These are phyloP conservation scores for Zhengitettix transpicula DNA, from an alignment of 2,888 invertebrate species.

Conservation along the genomic window DNA sequence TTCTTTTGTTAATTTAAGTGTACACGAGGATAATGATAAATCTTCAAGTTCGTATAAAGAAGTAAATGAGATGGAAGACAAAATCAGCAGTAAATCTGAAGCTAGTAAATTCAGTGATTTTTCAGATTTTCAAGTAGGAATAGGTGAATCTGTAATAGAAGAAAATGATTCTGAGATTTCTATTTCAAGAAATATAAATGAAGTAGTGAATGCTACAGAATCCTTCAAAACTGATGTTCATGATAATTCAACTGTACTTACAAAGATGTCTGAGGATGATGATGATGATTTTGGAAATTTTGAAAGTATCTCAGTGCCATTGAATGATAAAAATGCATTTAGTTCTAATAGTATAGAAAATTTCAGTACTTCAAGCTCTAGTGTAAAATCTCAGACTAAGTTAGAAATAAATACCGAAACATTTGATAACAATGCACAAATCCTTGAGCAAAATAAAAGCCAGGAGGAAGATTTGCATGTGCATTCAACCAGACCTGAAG, in stretches of 20 bases:
- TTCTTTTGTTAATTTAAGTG: neutral
- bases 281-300: conserved; percentile 14
- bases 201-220: neutral
- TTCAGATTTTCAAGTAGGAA: conserved; percentile 4
- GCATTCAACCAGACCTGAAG: too few species aligned
- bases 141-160: neutral
- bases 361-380: conserved; percentile 2
- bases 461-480: too few species aligned
- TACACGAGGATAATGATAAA: neutral
- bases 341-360: neutral
- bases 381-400: conserved; percentile 11
- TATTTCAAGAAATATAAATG: neutral
- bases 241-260: neutral
- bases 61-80: neutral
- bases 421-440: too few species aligned
- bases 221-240: neutral
- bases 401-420: neutral
- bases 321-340: too few species aligned
- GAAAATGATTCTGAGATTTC: neutral
- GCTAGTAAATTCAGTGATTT: conserved; percentile 9
- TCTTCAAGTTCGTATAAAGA: neutral
- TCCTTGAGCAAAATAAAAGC: too few species aligned
- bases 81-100: neutral
- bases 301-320: conserved; percentile 6
- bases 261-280: neutral